phyloP scores from a whole-genome alignment of 2,113 vertebrate genomes.

The Rostratula benghalensis region DNA sequence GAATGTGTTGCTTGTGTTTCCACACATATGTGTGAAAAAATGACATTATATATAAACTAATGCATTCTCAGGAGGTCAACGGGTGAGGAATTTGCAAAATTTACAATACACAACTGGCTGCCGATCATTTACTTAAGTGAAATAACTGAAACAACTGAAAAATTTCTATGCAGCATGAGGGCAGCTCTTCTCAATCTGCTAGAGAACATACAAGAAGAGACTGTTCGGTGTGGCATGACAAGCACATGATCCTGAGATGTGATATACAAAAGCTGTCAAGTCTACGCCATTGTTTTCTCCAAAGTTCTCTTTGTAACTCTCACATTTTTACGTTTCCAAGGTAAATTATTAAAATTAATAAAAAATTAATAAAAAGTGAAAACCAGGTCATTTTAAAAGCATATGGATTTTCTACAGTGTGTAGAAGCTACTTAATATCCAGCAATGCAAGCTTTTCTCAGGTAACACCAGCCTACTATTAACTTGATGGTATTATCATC shows the following conservation, averaged over 20 bases:
- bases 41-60: background rate
- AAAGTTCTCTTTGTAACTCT: background rate
- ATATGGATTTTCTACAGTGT: background rate
- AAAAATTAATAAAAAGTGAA: too few species aligned
- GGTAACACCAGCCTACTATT: background rate
- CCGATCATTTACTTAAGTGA: background rate
- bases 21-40: background rate
- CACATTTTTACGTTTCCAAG: background rate
- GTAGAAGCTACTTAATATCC: background rate
- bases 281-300: background rate
- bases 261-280: background rate
- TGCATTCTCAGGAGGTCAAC: background rate
- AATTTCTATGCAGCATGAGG: background rate
- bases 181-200: background rate
- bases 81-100: background rate
- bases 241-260: rapidly evolving
- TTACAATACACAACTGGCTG: background rate
- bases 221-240: background rate
- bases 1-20: background rate
- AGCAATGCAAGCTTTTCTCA: background rate
- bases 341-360: background rate
- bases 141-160: background rate
- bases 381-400: background rate
- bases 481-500: background rate
- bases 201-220: rapidly evolving